These are phyloP conservation scores for Diabrotica undecimpunctata DNA, from an alignment of 1,140 invertebrate genomes.

Conservation along the genomic window DNA sequence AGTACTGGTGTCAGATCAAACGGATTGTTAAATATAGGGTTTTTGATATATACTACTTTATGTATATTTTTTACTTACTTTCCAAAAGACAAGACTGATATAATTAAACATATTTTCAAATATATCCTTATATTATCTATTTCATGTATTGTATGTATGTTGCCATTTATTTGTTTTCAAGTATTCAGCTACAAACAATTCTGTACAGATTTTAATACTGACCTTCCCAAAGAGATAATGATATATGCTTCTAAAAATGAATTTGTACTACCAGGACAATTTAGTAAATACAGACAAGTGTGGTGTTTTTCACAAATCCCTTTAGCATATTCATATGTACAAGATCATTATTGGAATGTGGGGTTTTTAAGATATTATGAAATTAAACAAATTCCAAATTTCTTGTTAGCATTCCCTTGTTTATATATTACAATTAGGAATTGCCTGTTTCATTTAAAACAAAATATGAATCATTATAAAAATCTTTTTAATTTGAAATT, in stretches of 20 bases:
- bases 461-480: constrained; percentile 7
- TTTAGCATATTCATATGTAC: constrained; percentile 83
- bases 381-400: constrained; percentile 91
- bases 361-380: constrained; percentile 87
- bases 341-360: constrained; percentile 88
- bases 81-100: constrained; percentile 25
- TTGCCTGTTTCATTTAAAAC: constrained; percentile 18
- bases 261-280: constrained; percentile 49
- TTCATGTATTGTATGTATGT: constrained; percentile 48
- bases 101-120: constrained; percentile 11
- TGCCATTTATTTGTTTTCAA: constrained; percentile 72
- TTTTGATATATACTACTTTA: constrained; percentile 63
- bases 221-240: constrained; percentile 57
- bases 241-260: constrained; percentile 55
- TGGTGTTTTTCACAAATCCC: constrained; percentile 79
- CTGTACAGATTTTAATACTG: constrained; percentile 53
- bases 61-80: constrained; percentile 34
- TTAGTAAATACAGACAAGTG: constrained; percentile 46
- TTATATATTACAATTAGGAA: constrained; percentile 58
- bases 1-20: constrained; percentile 78
- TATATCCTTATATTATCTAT: constrained; percentile 12
- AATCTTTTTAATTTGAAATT: constrained; percentile 27
- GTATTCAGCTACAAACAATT: constrained; percentile 67
- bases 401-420: constrained; percentile 80
- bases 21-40: constrained; percentile 83